Percentiles rank a stretch among this genome's conserved stretches.
These are phyloP conservation scores for Alcedo atthis DNA, from an alignment of 2,797 vertebrate genomes.

Conservation along the genomic window DNA sequence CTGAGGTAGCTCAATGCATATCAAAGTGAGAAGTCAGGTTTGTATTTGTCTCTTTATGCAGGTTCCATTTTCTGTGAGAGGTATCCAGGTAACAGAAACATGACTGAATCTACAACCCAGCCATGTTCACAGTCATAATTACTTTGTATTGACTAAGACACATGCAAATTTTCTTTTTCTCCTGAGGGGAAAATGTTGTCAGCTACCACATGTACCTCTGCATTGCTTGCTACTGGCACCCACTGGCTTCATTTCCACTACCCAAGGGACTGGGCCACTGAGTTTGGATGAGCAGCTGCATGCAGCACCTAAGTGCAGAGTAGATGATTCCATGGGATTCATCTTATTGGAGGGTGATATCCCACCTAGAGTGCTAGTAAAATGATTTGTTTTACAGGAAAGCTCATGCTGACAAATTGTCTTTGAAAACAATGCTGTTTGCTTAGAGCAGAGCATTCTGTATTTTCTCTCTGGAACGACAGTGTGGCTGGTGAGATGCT, in stretches of 20 bases:
- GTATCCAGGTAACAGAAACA: not conserved
- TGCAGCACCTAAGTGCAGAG: not conserved
- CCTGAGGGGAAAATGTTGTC: not conserved
- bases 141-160: not conserved
- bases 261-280: not conserved
- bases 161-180: not conserved
- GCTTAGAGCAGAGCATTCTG: conserved; percentile 6
- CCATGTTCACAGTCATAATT: not conserved
- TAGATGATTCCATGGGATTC: not conserved
- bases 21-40: not conserved
- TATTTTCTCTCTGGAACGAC: not conserved
- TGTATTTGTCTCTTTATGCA: not conserved
- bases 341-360: not conserved
- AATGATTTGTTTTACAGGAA: conserved; percentile 50
- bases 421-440: conserved; percentile 53
- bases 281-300: not conserved
- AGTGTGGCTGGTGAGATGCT: not conserved
- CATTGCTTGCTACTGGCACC: not conserved
- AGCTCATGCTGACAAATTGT: conserved; percentile 44
- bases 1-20: not conserved
- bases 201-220: not conserved
- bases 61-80: not conserved
- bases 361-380: conserved; percentile 42
- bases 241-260: rapidly evolving
- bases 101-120: not conserved